Conservation (phyloP, 92 coral and sea anemone species). For the Actinernus sp. region DNA sequence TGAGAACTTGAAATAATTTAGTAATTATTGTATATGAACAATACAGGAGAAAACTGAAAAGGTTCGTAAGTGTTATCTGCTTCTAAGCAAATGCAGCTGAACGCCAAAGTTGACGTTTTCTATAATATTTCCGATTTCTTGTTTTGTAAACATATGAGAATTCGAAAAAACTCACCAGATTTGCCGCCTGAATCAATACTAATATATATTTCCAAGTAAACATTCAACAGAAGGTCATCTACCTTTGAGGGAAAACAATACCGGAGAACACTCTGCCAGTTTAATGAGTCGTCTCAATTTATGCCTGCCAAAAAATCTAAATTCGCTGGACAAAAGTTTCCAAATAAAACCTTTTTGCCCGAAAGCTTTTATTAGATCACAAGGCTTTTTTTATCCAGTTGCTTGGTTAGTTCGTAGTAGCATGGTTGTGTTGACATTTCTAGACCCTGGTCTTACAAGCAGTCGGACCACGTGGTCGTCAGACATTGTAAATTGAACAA, state of each 20-base stretch:
- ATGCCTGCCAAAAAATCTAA: too few species aligned
- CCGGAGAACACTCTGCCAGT: neutral
- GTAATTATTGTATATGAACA: constrained; percentile 18
- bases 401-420: too few species aligned
- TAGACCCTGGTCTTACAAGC: too few species aligned
- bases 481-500: constrained; percentile 2
- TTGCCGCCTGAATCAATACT: constrained; percentile 46
- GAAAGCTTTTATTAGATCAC: too few species aligned
- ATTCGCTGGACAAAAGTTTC: too few species aligned
- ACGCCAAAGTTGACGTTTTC: constrained; percentile 21
- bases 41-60: neutral
- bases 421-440: neutral
- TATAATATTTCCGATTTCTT: constrained; percentile 37
- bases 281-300: neutral
- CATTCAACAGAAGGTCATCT: constrained; percentile 25
- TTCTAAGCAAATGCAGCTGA: constrained; percentile 35
- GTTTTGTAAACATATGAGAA: constrained; percentile 26
- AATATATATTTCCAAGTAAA: constrained; percentile 47
- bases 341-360: too few species aligned
- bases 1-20: neutral
- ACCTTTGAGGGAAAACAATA: constrained; percentile 14
- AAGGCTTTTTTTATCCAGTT: too few species aligned
- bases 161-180: constrained; percentile 14
- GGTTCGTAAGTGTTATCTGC: constrained; percentile 4
- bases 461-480: neutral